A percentile compares a stretch with the other conserved stretches of the same genome.
phyloP scores from a whole-genome alignment of 2,888 invertebrate genomes.

The Tiphia femorata region DNA sequence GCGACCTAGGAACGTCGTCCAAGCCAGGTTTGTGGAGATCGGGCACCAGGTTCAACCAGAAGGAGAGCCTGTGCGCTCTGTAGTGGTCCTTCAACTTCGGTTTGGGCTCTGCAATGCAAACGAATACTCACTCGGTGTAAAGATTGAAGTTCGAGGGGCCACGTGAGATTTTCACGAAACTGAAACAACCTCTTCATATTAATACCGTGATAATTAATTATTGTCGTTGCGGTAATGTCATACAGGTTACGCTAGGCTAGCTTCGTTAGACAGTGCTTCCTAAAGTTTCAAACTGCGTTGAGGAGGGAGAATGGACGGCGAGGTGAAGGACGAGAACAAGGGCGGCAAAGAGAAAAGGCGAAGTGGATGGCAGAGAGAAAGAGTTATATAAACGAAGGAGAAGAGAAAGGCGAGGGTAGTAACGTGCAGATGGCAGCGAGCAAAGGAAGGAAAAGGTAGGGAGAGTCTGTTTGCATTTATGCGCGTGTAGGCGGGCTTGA shows the following conservation, averaged over 20 bases:
- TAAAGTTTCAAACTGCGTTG: conserved; percentile 18
- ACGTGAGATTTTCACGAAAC: neutral
- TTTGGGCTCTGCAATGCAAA: conserved; percentile 80
- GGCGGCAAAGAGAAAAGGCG: neutral
- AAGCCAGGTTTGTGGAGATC: conserved; percentile 90
- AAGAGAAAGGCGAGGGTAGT: too few relatives aligned
- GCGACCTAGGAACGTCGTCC: conserved; percentile 86
- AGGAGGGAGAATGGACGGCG: neutral
- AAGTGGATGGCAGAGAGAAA: neutral
- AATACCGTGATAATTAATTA: conserved; percentile 37
- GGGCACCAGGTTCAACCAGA: conserved; percentile 95
- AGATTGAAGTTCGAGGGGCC: neutral
- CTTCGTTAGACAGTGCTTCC: conserved; percentile 30
- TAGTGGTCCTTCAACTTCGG: conserved; percentile 94
- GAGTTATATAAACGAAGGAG: too few relatives aligned
- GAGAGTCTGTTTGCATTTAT: too few relatives aligned
- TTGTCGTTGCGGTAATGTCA: conserved; percentile 37
- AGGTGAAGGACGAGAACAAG: neutral
- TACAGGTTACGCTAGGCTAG: conserved; percentile 15
- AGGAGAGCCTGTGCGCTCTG: conserved; percentile 91
- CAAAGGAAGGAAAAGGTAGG: too few relatives aligned
- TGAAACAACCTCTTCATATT: conserved; percentile 20
- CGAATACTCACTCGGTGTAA: conserved; percentile 18
- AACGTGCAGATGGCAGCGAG: too few relatives aligned
- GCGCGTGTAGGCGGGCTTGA: too few relatives aligned